Percentiles rank a stretch among this genome's conserved stretches.
Conservation (phyloP, 2,888 invertebrate genomes). For the Phyllotreta striolata region DNA sequence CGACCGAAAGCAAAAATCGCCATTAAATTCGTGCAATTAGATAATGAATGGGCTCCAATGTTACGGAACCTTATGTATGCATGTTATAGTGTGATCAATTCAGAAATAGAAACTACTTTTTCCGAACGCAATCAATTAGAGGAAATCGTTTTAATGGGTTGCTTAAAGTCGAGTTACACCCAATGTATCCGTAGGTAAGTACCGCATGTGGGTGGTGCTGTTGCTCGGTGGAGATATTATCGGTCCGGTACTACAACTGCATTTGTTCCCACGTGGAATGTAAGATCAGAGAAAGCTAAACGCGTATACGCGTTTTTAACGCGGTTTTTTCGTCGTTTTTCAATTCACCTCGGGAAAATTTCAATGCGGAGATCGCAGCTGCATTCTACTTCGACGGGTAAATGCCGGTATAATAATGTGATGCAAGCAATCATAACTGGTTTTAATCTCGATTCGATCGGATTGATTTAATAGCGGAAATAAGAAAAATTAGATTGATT, state of each 20-base stretch:
- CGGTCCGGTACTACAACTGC: conserved; percentile 31
- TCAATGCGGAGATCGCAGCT: conserved; percentile 21
- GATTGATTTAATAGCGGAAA: too few species aligned
- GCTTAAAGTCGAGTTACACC: too few species aligned
- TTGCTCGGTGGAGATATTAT: conserved; percentile 32
- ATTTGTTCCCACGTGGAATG: conserved; percentile 34
- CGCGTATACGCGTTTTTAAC: conserved; percentile 26
- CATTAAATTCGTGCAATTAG: not conserved
- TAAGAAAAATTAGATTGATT: too few species aligned
- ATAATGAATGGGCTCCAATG: too few species aligned
- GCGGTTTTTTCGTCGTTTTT: conserved; percentile 16
- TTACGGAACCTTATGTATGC: too few species aligned
- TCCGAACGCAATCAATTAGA: too few species aligned
- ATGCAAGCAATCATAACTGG: too few species aligned
- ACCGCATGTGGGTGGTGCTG: conserved; percentile 25
- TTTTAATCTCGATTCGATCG: too few species aligned
- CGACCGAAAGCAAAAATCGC: not conserved
- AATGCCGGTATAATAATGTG: too few species aligned
- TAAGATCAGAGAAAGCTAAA: conserved; percentile 41
- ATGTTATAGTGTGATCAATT: too few species aligned
- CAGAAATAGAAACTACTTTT: too few species aligned
- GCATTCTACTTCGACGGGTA: conserved; percentile 13
- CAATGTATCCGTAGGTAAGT: conserved; percentile 1
- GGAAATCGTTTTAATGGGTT: too few species aligned
- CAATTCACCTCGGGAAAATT: conserved; percentile 13